phyloP scores from a whole-genome alignment of 2,113 vertebrate species.

The Myocastor coypus region DNA sequence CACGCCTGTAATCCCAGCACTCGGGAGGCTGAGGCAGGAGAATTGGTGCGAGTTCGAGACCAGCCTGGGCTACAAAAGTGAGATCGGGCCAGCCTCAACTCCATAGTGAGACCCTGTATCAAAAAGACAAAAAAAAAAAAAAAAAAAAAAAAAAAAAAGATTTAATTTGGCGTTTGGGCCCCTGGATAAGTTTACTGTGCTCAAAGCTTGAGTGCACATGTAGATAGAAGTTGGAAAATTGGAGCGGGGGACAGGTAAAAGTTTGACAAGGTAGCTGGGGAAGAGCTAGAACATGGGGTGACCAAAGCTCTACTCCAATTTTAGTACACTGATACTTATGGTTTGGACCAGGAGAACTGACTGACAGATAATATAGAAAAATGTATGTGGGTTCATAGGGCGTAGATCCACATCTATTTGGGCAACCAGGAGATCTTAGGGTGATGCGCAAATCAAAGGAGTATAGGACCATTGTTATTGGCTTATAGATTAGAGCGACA shows the following conservation, averaged over 20 bases:
- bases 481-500: not conserved
- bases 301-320: not conserved
- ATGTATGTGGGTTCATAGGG: not conserved
- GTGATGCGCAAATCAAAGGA: not conserved
- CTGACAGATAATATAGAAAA: not conserved
- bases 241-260: not conserved
- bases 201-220: not conserved
- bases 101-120: too few species aligned
- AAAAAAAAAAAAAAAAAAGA: too few species aligned
- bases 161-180: not conserved
- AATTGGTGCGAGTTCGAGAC: too few species aligned
- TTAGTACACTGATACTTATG: not conserved
- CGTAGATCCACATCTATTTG: not conserved
- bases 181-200: not conserved
- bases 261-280: not conserved
- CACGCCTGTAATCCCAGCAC: too few species aligned
- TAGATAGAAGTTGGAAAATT: not conserved
- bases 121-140: too few species aligned
- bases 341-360: not conserved
- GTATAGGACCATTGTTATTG: not conserved
- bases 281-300: not conserved
- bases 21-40: too few species aligned
- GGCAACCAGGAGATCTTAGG: not conserved
- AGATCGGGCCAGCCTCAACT: too few species aligned
- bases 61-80: too few species aligned